Evolutionary conservation across 1,140 invertebrate species (phyloP), one percentile per base, ranked within the genome.

Genomic region (Trachymyrmex cornetzi): DNA sequence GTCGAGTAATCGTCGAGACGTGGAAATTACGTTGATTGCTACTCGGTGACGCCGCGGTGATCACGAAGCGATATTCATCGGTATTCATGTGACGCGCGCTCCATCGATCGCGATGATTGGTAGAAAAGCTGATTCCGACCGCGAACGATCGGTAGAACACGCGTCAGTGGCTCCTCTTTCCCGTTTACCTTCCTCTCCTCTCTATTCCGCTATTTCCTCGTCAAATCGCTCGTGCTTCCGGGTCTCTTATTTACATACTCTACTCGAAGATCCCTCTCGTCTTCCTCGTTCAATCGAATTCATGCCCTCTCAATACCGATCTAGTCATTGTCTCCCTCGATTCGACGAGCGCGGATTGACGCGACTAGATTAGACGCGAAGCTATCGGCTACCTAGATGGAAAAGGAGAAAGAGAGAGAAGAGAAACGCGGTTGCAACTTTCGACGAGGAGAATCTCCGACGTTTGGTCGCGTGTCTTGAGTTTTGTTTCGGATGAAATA

Each of bases 181-280:
- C 22, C 14, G 38, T 77, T 79, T 22, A 84, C 14, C n/a, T 53
- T 84, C 55, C 55, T 75, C 55, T 63, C 55, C 30, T 27, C 71
- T 84, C 57, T 85, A 55, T 48, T 81, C 30, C 11, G 53, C 6
- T 69, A 61, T 55, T 89, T 89, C 63, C 61, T 69, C 74, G 9
- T 69, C 38, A 72, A 57, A 24, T 63, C 22, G 66, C 53, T 61
- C 69, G 44, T 57, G 44, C 72, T 64, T 48, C 67, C 57, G 75
- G 69, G 11, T 61, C 61, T 66, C 67, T 87, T 90, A 90, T 90
- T 89, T 90, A 90, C 88, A 90, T 67, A 77, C 44, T 77, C 12
- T 24, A 44, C 80, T 61, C 88, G 48, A 88, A 71, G 53, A 87
- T 80, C 75, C 80, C 53, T 64, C 85, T 77, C 77, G 87, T 86